Conservation (phyloP, 2,888 invertebrate species). For the Marasmarcha lunaedactyla region DNA sequence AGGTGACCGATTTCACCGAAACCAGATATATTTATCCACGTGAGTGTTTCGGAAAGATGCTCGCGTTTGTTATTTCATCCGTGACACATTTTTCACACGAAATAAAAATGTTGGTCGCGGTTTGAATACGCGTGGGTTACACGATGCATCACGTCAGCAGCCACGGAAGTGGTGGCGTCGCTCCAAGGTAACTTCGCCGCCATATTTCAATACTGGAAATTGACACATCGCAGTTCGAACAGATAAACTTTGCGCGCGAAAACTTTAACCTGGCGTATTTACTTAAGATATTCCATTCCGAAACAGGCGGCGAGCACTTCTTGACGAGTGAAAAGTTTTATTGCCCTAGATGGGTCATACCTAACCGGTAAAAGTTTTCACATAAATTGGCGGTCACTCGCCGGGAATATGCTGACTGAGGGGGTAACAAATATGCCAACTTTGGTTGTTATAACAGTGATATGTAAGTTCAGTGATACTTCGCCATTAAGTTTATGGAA, state of each 20-base stretch:
- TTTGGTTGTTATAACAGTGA: conserved; percentile 68
- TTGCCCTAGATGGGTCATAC: conserved; percentile 62
- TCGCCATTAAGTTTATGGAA: conserved; percentile 69
- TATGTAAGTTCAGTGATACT: conserved; percentile 70
- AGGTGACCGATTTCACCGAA: conserved; percentile 23
- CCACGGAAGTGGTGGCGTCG: conserved; percentile 76
- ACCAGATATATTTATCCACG: neutral
- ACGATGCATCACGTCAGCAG: conserved; percentile 37
- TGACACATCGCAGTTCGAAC: conserved; percentile 48
- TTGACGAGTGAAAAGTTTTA: conserved; percentile 67
- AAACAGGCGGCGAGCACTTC: conserved; percentile 45
- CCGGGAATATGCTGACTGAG: conserved; percentile 69
- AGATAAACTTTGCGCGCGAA: conserved; percentile 44
- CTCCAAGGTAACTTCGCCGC: conserved; percentile 33
- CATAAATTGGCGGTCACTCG: conserved; percentile 71
- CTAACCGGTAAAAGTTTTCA: conserved; percentile 62
- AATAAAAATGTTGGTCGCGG: neutral
- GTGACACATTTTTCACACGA: conserved; percentile 1
- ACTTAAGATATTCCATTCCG: conserved; percentile 52
- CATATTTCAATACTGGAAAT: conserved; percentile 63
- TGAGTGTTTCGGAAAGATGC: no score
- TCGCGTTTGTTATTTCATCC: neutral
- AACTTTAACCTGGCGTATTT: conserved; percentile 66
- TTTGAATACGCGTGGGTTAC: conserved; percentile 19
- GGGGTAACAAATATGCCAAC: conserved; percentile 69